Conservation (phyloP, 2,113 vertebrate genomes). For the Pica pica region DNA sequence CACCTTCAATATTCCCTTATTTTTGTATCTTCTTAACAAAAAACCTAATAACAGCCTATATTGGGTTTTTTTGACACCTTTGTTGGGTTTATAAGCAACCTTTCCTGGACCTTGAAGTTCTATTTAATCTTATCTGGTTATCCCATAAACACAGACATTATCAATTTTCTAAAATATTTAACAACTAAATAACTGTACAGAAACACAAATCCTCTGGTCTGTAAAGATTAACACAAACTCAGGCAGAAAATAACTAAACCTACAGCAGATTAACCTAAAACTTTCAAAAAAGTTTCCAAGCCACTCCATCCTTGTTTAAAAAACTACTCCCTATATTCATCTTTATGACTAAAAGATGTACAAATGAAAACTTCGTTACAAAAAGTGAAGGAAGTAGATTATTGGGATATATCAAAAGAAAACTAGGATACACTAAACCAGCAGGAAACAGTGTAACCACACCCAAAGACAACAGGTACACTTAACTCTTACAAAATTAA, state of each 20-base stretch:
- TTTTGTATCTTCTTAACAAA: not conserved
- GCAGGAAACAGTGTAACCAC: not conserved
- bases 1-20: not conserved
- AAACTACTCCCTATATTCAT: not conserved
- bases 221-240: not conserved
- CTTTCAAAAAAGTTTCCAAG: not conserved
- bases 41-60: not conserved
- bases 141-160: not conserved
- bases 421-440: not conserved
- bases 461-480: not conserved
- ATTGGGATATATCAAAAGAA: not conserved
- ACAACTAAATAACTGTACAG: not conserved
- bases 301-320: not conserved
- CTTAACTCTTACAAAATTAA: not conserved
- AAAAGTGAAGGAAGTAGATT: not conserved
- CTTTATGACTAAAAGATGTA: not conserved
- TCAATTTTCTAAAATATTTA: not conserved
- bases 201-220: not conserved
- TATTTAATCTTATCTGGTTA: not conserved
- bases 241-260: not conserved
- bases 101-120: not conserved
- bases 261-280: not conserved
- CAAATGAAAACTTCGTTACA: not conserved
- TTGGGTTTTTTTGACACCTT: not conserved
- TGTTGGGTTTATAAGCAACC: not conserved